phyloP scores from a whole-genome alignment of 2,888 invertebrate genomes.

The Microplitis manilae region DNA sequence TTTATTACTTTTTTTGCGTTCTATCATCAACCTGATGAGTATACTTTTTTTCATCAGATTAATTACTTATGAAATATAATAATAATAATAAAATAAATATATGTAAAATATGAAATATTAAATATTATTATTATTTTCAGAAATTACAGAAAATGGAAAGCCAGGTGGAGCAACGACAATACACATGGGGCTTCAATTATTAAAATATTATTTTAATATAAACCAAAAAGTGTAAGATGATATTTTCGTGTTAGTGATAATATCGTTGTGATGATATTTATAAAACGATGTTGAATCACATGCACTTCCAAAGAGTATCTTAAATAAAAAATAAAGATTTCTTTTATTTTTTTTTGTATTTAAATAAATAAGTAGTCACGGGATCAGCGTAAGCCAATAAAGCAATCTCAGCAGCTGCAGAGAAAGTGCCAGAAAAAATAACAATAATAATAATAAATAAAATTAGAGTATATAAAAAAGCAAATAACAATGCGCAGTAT shows the following conservation, averaged over 20 bases:
- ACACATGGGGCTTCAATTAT: neutral
- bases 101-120: neutral
- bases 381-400: neutral
- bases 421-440: neutral
- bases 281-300: neutral
- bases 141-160: neutral
- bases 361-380: neutral
- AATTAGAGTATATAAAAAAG: neutral
- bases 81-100: neutral
- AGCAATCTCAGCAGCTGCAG: neutral
- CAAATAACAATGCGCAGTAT: neutral
- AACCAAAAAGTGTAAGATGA: neutral
- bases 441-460: neutral
- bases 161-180: neutral
- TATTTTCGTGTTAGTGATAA: neutral
- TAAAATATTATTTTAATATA: neutral
- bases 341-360: neutral
- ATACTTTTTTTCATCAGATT: neutral
- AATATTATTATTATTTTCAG: neutral
- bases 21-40: conserved; percentile 16
- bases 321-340: conserved; percentile 2
- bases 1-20: neutral
- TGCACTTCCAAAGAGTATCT: neutral
- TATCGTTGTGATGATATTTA: neutral
- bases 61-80: neutral